Base-by-base conservation (phyloP, 2,113 vertebrate genomes). In the Numenius arquata region DNA sequence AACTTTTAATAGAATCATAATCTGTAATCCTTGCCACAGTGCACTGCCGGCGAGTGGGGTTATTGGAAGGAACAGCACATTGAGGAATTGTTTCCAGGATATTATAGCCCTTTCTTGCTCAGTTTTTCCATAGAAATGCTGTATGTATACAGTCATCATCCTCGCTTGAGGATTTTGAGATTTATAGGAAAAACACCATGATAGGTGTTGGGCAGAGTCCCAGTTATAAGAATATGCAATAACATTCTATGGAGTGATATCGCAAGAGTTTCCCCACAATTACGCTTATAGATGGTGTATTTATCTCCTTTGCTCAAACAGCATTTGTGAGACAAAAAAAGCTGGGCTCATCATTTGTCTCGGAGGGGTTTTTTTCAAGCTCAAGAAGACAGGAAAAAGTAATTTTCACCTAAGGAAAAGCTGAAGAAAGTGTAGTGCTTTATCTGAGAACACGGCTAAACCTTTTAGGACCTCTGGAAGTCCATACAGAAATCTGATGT, bases 31-130 rank as follows among this genome's bases (percentile, higher is more conserved):
- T 85, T 90, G 63, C 84, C 79, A 88, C 32, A 68, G 45, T 34
- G 8, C 45, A 30, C 59, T 83, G 53, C 50, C 83, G 63, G 41
- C 66, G 80, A 88, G 59, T 65, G 56, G 32, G 78, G 40, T 92
- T 94, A 76, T 38, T 93, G 95, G 90, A 95, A 93, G 68, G 63
- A 96, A 78, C 12, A 88, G 40, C 85, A 84, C 34, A 34, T 17
- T 38, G 75, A 95, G 67, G 67, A 89, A 95, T 84, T 59, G 40
- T 77, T 95, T 95, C 88, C 92, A 96, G 71, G 77, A 79, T 90
- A 65, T 58, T 95, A 86, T 68, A 40, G 63, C 71, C 78, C 26
- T 74, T 95, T 78, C 41, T 53, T 95, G 15, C 65, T 97, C 77
- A 93, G 17, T 72, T 95, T 95, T 97, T 92, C 85, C 89, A 63